Percentiles rank a stretch among this genome's conserved stretches.
phyloP scores from a whole-genome alignment of 2,797 vertebrate genomes.

The Spheniscus humboldti region DNA sequence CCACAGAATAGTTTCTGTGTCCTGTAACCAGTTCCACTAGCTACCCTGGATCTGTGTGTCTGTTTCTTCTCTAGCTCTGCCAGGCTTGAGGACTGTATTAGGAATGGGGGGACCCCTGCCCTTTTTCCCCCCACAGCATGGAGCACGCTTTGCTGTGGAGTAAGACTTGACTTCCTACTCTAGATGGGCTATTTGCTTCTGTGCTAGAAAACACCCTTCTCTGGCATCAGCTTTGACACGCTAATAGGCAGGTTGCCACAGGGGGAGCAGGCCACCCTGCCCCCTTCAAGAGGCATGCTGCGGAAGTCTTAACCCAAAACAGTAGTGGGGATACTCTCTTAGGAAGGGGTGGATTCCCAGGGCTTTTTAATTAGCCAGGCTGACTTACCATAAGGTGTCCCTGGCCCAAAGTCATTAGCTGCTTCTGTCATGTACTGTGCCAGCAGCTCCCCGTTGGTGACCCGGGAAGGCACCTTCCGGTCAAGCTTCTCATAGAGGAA shows the following conservation, averaged over 20 bases:
- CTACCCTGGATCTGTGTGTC: not conserved
- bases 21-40: not conserved
- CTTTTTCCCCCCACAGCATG: not conserved
- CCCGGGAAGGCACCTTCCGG: constrained; percentile 87
- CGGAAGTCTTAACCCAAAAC: not conserved
- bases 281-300: not conserved
- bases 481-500: constrained; percentile 96
- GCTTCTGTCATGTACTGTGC: constrained; percentile 93
- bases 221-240: not conserved
- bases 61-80: not conserved
- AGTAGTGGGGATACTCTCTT: not conserved
- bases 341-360: not conserved
- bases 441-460: constrained; percentile 88
- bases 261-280: not conserved
- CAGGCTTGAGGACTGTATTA: not conserved
- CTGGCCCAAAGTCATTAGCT: constrained; percentile 85
- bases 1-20: not conserved
- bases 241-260: not conserved
- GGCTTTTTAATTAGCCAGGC: not conserved
- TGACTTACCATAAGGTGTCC: constrained; percentile 86
- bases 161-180: not conserved
- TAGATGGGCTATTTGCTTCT: not conserved
- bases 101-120: not conserved
- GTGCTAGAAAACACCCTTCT: not conserved
- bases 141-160: not conserved